Evolutionary conservation across 2,797 vertebrate species (phyloP).

Genomic region (Nyctibius grandis): DNA sequence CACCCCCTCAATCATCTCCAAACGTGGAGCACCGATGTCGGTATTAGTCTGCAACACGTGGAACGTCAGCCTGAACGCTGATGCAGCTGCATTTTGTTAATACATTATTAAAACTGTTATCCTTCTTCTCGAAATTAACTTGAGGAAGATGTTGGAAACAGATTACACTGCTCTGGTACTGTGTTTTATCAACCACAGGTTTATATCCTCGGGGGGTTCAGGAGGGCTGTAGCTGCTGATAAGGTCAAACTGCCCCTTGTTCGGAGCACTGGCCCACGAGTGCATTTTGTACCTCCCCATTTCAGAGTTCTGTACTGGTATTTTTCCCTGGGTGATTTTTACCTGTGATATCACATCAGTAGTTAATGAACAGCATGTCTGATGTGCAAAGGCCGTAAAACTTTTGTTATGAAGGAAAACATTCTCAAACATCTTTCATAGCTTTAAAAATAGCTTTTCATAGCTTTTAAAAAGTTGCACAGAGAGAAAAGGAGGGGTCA

Average conservation of each 20-base stretch:
- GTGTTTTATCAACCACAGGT: background rate
- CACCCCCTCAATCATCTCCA: too few relatives aligned
- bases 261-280: background rate
- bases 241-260: too few relatives aligned
- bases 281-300: background rate
- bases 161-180: background rate
- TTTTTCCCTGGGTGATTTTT: background rate
- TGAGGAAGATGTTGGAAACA: background rate
- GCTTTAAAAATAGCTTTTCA: too few relatives aligned
- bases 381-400: background rate
- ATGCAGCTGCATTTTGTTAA: background rate
- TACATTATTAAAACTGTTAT: background rate
- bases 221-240: background rate
- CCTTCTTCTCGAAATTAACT: background rate
- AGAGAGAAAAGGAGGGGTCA: background rate
- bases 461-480: background rate
- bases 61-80: background rate
- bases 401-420: background rate
- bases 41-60: fast-evolving
- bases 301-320: background rate
- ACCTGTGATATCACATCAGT: background rate
- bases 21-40: fast-evolving
- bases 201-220: fast-evolving
- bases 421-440: background rate
- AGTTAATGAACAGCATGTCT: background rate